Evolutionary conservation across 2,113 vertebrate genomes (phyloP), one percentile per base, ranked within the genome.

Genomic region (Ariopsis seemanni): DNA sequence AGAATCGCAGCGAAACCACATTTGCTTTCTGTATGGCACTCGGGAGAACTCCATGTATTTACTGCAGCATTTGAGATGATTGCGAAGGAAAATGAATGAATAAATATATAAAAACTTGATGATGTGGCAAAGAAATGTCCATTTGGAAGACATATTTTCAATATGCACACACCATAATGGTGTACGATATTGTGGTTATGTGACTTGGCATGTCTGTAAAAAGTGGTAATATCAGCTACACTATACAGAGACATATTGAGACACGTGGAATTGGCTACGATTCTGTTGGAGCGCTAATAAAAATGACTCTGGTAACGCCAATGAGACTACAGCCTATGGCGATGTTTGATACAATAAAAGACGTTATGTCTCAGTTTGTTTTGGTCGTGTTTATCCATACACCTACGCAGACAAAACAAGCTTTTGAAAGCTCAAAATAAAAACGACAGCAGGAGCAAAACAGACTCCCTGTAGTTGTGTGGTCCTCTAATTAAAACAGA

Each of bases 31-130:
- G 83, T 78, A 88, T 22, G 30, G 48, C 48, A 57, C 63, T 79
- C 62, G 20, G 11, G 65, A 74, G 63, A 79, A 25, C 27, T 25
- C 18, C 2, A 18, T n/a, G 20, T 11, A 62, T 63, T 79, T 20
- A 9, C n/a, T 72, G 63, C 20, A 50, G 30, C 22, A 4, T 62
- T 17, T 69, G 55, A 10, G 42, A 77, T 85, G 78, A 82, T 50
- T 58, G 85, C 15, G 42, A n/a, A 42, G 20, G 27, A 57, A 53
- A 77, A 87, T 48, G 12, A 81, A 83, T 83, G 82, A 65, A 83
- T 77, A 53, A 74, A 83, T 55, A 77, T 48, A 82, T 82, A 83
- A 83, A 71, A 74, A 83, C 67, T 67, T 30, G 15, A 81, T 42
- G 62, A 80, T 42, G 52, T 69, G 27, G 48, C 27, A 22, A 14